Percentiles rank a stretch among this genome's conserved stretches.
These are phyloP conservation scores for Atrina japonica DNA, from an alignment of 2,888 invertebrate genomes.

Conservation along the genomic window DNA sequence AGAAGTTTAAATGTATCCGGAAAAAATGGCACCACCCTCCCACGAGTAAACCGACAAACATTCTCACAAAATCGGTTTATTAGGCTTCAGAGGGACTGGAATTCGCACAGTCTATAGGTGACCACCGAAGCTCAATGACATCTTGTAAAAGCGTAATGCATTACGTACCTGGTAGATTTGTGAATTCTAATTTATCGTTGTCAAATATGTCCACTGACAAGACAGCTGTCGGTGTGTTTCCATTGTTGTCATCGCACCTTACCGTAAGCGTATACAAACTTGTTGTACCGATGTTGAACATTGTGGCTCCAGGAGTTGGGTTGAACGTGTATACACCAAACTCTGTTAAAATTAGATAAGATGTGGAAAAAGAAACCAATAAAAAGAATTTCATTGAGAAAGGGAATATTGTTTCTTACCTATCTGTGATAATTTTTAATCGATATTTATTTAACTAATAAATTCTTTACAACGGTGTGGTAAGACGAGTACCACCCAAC, in stretches of 20 bases:
- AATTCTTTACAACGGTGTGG: too few species aligned
- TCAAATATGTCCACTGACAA: constrained; percentile 39
- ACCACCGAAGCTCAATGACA: not conserved
- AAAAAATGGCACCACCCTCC: not conserved
- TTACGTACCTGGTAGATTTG: constrained; percentile 44
- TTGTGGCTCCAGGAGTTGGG: constrained; percentile 6
- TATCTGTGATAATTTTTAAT: too few species aligned
- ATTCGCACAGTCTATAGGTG: not conserved
- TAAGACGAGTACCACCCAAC: too few species aligned
- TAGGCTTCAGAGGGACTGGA: too few species aligned
- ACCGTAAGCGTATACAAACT: constrained; percentile 24
- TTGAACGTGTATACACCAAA: constrained; percentile 29
- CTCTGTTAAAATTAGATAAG: constrained; percentile 12
- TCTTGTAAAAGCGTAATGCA: too few species aligned
- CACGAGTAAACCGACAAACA: too few species aligned
- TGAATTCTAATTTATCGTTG: constrained; percentile 29
- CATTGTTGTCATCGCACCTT: constrained; percentile 30
- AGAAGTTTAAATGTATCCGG: not conserved
- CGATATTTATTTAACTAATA: too few species aligned
- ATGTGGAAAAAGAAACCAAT: not conserved
- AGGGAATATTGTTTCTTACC: too few species aligned
- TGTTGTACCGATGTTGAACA: constrained; percentile 27
- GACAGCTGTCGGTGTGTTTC: constrained; percentile 3
- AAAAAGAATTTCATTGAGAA: too few species aligned
- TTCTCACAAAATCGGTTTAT: too few species aligned